Percentiles rank a stretch among this genome's conserved stretches.
Conservation (phyloP, 2,113 vertebrate species). For the Notothenia coriiceps region DNA sequence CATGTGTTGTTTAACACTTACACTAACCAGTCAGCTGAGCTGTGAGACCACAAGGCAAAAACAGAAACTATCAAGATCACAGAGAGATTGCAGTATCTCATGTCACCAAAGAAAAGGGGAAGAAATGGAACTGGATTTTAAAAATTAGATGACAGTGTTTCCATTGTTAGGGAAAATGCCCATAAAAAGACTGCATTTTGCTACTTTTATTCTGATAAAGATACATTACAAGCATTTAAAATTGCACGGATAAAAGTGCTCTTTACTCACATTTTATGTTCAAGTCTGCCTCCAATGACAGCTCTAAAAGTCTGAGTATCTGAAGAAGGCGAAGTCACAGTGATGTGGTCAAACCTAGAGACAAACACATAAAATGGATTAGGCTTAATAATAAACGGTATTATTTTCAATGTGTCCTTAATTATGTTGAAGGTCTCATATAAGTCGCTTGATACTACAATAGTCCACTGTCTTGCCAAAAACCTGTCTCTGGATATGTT, state of each 20-base stretch:
- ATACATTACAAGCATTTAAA: neutral
- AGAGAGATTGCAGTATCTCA: neutral
- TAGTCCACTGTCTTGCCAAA: neutral
- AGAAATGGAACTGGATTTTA: constrained; percentile 23
- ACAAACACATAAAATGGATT: neutral
- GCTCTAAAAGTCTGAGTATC: constrained; percentile 24
- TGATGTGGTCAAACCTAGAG: constrained; percentile 77
- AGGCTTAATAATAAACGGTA: neutral
- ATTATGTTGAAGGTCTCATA: neutral
- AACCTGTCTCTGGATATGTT: neutral
- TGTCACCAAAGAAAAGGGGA: constrained; percentile 12
- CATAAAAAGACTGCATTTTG: neutral
- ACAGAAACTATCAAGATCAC: constrained; percentile 29
- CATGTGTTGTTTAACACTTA: neutral
- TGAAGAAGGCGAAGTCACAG: constrained; percentile 72
- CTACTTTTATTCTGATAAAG: neutral
- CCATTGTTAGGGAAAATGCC: neutral
- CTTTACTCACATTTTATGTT: constrained; percentile 63
- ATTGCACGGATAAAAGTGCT: neutral
- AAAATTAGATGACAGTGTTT: neutral
- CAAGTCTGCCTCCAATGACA: constrained; percentile 4
- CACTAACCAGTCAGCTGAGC: neutral
- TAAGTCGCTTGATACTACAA: neutral
- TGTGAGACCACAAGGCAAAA: neutral
- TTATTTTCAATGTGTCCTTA: neutral